These are phyloP conservation scores for Heliconius aoede DNA, from an alignment of 2,888 invertebrate genomes.

Conservation along the genomic window DNA sequence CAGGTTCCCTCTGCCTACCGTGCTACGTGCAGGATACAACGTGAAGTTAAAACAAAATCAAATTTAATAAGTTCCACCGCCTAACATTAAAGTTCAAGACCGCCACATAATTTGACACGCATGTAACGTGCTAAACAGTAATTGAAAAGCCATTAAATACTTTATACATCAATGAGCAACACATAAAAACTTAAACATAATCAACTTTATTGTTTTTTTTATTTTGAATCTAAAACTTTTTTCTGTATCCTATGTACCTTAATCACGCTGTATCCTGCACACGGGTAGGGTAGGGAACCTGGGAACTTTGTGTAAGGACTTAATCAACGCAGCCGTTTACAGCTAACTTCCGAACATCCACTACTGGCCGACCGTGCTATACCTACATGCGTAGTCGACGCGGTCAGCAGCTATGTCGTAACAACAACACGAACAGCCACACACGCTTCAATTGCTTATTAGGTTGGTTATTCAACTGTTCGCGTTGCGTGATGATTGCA, in stretches of 20 bases:
- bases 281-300: no score
- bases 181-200: not conserved
- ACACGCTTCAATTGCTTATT: constrained; percentile 45
- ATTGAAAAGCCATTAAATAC: not conserved
- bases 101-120: not conserved
- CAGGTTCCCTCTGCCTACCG: no score
- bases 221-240: no score
- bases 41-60: constrained; percentile 1
- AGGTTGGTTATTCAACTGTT: constrained; percentile 47
- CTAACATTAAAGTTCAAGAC: not conserved
- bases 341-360: no score
- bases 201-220: not conserved
- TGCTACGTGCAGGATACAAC: no score
- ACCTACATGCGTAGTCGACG: constrained; percentile 9
- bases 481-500: constrained; percentile 44
- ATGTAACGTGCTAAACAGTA: not conserved
- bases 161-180: not conserved
- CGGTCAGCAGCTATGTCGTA: constrained; percentile 12
- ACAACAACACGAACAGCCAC: constrained; percentile 19
- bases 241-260: no score
- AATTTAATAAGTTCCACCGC: not conserved
- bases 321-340: no score
- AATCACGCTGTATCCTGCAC: no score
- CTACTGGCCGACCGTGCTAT: not conserved
- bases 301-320: no score